A percentile compares a stretch with the other conserved stretches of the same genome.
Conservation (phyloP, 1,140 invertebrate species). For the Pachypeltis micranthus region DNA sequence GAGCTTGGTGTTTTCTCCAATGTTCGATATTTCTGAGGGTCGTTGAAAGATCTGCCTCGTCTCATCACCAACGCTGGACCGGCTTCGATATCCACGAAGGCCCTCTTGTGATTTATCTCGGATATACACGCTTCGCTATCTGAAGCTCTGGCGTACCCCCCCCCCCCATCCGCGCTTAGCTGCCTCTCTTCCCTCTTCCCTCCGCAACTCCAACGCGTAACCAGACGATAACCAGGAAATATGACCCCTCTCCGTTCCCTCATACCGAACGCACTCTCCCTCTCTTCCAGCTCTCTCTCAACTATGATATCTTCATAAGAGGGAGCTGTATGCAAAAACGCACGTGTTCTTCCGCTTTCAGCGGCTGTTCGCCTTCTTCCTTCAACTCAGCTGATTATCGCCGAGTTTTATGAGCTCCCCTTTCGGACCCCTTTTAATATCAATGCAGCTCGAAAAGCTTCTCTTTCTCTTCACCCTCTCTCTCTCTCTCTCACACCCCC, state of each 20-base stretch:
- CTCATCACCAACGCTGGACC: not conserved
- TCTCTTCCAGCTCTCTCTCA: not conserved
- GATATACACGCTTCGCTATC: not conserved
- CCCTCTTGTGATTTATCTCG: slow-evolving; percentile 6
- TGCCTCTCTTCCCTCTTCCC: not conserved
- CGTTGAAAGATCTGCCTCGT: not conserved
- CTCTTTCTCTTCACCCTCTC: not conserved
- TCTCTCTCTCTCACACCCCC: not conserved
- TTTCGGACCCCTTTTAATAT: not conserved
- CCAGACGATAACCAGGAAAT: slow-evolving; percentile 5
- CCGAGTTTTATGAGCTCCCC: slow-evolving; percentile 3
- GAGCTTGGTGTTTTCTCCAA: too few species aligned
- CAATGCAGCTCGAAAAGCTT: not conserved
- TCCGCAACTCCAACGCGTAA: not conserved
- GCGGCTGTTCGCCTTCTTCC: not conserved
- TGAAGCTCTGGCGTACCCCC: not conserved
- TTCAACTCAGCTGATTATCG: not conserved
- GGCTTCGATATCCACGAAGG: not conserved
- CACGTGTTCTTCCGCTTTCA: not conserved
- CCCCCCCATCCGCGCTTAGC: not conserved
- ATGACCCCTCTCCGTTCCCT: not conserved
- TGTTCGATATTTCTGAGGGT: too few species aligned
- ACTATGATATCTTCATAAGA: not conserved
- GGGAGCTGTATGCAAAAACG: not conserved
- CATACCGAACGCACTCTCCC: not conserved